Evolutionary conservation across 2,888 invertebrate species (phyloP), one percentile per base, ranked within the genome.

Genomic region (Iphiclides podalirius): DNA sequence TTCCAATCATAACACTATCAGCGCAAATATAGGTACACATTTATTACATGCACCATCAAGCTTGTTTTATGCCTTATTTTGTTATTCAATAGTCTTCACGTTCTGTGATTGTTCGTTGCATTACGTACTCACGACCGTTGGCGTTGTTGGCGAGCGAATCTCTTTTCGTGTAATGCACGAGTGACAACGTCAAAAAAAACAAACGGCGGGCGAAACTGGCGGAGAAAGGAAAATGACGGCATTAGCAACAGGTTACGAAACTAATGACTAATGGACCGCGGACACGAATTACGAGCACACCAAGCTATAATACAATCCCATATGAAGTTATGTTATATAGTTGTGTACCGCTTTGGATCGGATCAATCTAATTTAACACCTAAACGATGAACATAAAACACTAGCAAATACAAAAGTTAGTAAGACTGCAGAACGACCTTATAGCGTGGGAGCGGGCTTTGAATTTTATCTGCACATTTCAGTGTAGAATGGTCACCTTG

Each of bases 171-270:
- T 11, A 31, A 31, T 31, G 31, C 31, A 31, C n/a, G 31, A 31
- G 31, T 31, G 31, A 31, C 31, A 17, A 17, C 11, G 36, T 16
- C n/a, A n/a, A 36, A 28, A 42, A 52, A 58, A 57, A 45, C 62
- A 54, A 53, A 53, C 52, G 55, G 47, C 45, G 53, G 56, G 4
- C 20, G 20, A 20, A 20, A 6, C 53, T 51, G 43, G 47, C 67
- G 70, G 62, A 47, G 41, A 47, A 75, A 72, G 64, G 65, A 70
- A 75, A 70, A 71, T 61, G 64, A 70, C 67, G 70, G 66, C 64
- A 72, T 71, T 70, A 70, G 66, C 64, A 72, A 72, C 70, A 73
- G 75, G 70, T 81, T 80, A 74, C 72, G 72, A 76, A 73, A 75
- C 67, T 51, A 63, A 61, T 54, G 63, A 49, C 61, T 72, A 72